Percentiles rank a stretch among this genome's conserved stretches.
phyloP scores from a whole-genome alignment of 1,140 invertebrate species.

The Drosophila neocordata region DNA sequence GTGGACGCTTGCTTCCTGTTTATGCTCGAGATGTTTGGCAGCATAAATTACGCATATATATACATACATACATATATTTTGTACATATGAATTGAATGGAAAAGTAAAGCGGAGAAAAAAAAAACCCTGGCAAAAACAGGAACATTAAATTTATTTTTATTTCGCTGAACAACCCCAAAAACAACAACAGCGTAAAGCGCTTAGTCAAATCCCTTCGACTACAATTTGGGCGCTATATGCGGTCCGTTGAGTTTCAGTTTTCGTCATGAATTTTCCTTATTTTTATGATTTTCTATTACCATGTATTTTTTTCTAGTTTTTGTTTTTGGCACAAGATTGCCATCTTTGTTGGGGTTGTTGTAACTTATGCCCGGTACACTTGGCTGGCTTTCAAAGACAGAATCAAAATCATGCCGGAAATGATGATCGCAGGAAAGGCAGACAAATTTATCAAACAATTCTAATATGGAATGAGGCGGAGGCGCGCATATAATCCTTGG shows the following conservation, averaged over 20 bases:
- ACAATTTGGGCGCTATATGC: slow-evolving; percentile 61
- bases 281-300: slow-evolving; percentile 76
- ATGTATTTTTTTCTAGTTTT: slow-evolving; percentile 66
- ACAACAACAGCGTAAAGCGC: slow-evolving; percentile 43
- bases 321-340: slow-evolving; percentile 59
- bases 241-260: slow-evolving; percentile 65
- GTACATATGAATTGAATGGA: slow-evolving; percentile 66
- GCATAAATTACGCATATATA: slow-evolving; percentile 71
- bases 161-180: slow-evolving; percentile 54
- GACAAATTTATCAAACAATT: slow-evolving; percentile 74
- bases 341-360: slow-evolving; percentile 45
- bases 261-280: slow-evolving; percentile 76
- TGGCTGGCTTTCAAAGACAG: slow-evolving; percentile 35
- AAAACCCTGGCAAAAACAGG: slow-evolving; percentile 58
- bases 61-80: slow-evolving; percentile 12
- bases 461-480: slow-evolving; percentile 32
- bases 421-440: slow-evolving; percentile 79
- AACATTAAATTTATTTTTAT: slow-evolving; percentile 82
- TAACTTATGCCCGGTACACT: slow-evolving; percentile 30
- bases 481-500: slow-evolving; percentile 22
- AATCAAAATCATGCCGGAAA: slow-evolving; percentile 61
- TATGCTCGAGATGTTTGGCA: slow-evolving; percentile 74
- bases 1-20: slow-evolving; percentile 69
- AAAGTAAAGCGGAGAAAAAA: slow-evolving; percentile 22
- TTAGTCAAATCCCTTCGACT: slow-evolving; percentile 40